Evolutionary conservation across 2,797 vertebrate species (phyloP), one percentile per base, ranked within the genome.

Genomic region (Sus cebifrons): DNA sequence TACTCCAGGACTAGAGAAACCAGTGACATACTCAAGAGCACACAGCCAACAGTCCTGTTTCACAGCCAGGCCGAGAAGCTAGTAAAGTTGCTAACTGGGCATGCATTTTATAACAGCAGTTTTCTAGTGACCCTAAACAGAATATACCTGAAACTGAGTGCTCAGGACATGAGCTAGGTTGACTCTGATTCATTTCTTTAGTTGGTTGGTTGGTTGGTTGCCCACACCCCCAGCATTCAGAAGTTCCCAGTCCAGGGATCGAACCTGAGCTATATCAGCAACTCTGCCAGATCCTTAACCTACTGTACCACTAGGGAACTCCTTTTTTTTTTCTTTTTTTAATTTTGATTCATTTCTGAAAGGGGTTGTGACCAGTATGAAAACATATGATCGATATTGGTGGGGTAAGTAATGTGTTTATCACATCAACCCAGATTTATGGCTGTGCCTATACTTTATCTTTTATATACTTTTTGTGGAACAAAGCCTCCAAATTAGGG

Each of bases 61-160:
- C 9, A 1, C 1, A 40, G 74, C 4, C 54, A 40, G 36, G 27
- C 25, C 8, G 6, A 68, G 27, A 5, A 27, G 58, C 25, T 27
- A 54, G 54, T 27, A 68, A 87, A 75, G 82, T 23, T 21, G n/a
- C 73, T 78, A 60, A 64, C 67, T 8, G 21, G 74, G 49, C 8
- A 18, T 10, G 17, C 15, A 29, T 64, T 94, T 70, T 44, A 16
- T 25, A 21, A 70, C 2, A 67, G 44, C 23, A 44, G 14, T 77
- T 89, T 89, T 85, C 73, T 73, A 85, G 81, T 7, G 75, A 91
- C 78, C 92, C 67, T 82, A 84, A 84, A 90, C 49, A 93, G 29
- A 64, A 32, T 29, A 54, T 81, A 52, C 40, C 62, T 75, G 64
- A 82, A 89, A 75, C 52, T 12, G 27, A 75, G 17, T 15, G 2